Percentiles rank a stretch among this genome's conserved stretches.
Evolutionary conservation across 92 coral and sea anemone species (phyloP).

Genomic region (Siderastrea siderea): DNA sequence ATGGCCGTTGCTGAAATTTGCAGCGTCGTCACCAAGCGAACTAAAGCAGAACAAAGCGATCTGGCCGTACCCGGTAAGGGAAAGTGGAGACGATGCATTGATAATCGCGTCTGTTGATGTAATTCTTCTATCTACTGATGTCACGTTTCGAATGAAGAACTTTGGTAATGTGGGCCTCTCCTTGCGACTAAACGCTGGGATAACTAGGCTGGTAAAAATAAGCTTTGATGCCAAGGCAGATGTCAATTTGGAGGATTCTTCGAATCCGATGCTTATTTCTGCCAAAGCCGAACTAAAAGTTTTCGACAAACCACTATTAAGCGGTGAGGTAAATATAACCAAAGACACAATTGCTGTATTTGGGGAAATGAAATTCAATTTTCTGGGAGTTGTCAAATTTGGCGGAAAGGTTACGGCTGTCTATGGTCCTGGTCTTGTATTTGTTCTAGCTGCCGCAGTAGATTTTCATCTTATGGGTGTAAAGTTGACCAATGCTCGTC

Average conservation of each 20-base stretch:
- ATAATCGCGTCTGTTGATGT: conserved; percentile 59
- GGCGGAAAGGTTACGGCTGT: conserved; percentile 45
- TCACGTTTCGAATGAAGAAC: conserved; percentile 45
- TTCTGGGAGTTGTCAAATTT: conserved; percentile 44
- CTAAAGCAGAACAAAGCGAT: conserved; percentile 51
- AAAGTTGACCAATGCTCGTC: conserved; percentile 32
- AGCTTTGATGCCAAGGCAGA: conserved; percentile 53
- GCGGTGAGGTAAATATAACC: conserved; percentile 54
- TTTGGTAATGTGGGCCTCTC: conserved; percentile 65
- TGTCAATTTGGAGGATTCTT: conserved; percentile 56
- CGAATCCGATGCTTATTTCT: conserved; percentile 53
- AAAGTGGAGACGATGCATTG: conserved; percentile 62
- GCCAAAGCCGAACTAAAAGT: conserved; percentile 40
- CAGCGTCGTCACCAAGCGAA: conserved; percentile 72
- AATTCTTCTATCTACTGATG: conserved; percentile 40
- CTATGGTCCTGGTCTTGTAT: conserved; percentile 41
- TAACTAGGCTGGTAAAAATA: conserved; percentile 50
- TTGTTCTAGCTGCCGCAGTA: conserved; percentile 51
- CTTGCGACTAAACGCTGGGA: conserved; percentile 51
- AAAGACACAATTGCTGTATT: conserved; percentile 36
- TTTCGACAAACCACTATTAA: conserved; percentile 17
- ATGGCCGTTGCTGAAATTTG: conserved; percentile 47
- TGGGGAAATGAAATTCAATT: conserved; percentile 59
- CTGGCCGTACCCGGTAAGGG: conserved; percentile 60
- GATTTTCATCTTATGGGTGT: conserved; percentile 55